These are phyloP conservation scores for Epinotia ramella DNA, from an alignment of 2,888 invertebrate species.

Conservation along the genomic window DNA sequence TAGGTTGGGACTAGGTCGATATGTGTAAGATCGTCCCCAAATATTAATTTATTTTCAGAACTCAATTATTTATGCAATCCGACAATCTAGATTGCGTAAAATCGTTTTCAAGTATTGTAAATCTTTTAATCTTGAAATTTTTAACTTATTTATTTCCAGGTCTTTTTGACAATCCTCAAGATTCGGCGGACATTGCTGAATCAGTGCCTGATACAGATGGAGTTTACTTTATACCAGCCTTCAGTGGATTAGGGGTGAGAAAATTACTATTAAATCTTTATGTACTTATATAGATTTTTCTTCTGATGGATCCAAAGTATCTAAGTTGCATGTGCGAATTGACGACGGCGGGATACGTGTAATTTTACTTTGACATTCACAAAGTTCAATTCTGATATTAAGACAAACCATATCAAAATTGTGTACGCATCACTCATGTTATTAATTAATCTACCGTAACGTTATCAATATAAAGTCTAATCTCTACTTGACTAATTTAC, in stretches of 20 bases:
- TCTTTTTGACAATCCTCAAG: conserved; percentile 87
- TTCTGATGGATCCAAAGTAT: not conserved
- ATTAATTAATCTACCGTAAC: not conserved
- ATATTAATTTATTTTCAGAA: no score
- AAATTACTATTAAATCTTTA: not conserved
- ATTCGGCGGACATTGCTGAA: conserved; percentile 88
- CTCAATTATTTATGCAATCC: no score
- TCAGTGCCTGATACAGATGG: conserved; percentile 90
- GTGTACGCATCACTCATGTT: no score
- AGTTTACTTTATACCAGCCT: conserved; percentile 95
- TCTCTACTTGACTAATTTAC: not conserved
- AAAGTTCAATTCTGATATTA: not conserved
- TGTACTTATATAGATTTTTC: not conserved
- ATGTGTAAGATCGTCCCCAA: no score
- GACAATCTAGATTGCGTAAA: no score
- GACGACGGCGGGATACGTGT: no score
- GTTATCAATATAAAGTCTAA: not conserved
- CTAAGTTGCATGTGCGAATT: no score
- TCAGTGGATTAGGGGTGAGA: conserved; percentile 93
- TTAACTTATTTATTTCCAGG: conserved; percentile 68
- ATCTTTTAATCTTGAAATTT: not conserved
- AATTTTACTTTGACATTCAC: not conserved
- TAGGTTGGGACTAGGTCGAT: no score
- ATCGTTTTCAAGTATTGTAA: not conserved
- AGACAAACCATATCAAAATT: no score